Evolutionary conservation across 2,113 vertebrate genomes (phyloP), one percentile per base, ranked within the genome.

Genomic region (cattle (Bos taurus)): DNA sequence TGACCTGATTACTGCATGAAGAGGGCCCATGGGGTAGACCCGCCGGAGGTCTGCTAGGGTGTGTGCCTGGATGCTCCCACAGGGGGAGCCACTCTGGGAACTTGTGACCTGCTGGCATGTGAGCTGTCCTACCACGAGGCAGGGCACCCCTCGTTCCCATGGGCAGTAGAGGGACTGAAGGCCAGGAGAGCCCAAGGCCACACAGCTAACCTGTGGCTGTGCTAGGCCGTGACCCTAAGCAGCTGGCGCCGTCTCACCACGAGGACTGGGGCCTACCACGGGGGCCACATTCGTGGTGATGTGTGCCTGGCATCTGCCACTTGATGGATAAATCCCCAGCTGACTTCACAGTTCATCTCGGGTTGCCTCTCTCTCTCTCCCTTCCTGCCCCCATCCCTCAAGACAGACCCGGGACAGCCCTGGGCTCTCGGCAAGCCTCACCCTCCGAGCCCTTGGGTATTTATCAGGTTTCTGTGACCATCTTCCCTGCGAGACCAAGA

Each of bases 241-340:
- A 33, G 17, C 3, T 3, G n/a, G 92, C 10, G 26, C 30, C 0
- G 0, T 33, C 19, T 50, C 10, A 1, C 48, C 10, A 1, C 2
- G 54, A 25, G 21, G 23, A 23, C 1, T 5, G 52, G 28, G 5
- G 46, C 71, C 71, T 40, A 6, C 36, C 36, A 5, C 7, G 2
- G 40, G 2, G 26, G 43, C 71, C 1, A 0, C 3, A 21, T 40
- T 46, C 0, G 0, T 3, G 57, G n/a, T 26, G 26, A 23, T 0
- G 0, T 9, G n/a, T 2, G 7, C 25, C 60, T 30, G 9, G 10
- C 48, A 5, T 12, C 7, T 7, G 43, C 3, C 5, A 12, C 83
- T 33, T 36, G 48, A 28, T 5, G 8, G 80, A 26, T 7, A 19
- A 46, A 26, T 46, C 21, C 17, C 59, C 62, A 43, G 25, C 54